These are phyloP conservation scores for Ceratosolen solmsi DNA, from an alignment of 1,140 invertebrate genomes.

Conservation along the genomic window DNA sequence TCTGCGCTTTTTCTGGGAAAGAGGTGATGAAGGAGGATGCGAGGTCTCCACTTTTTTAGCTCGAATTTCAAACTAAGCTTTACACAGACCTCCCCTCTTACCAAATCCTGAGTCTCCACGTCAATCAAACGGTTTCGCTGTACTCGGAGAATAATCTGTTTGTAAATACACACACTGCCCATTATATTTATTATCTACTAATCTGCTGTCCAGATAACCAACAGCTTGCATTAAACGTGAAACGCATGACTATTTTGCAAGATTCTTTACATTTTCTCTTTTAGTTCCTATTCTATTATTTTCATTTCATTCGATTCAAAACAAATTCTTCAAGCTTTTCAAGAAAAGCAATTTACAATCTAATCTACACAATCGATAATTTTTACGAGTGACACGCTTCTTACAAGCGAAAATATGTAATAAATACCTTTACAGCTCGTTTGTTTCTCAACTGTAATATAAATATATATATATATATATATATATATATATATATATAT, in stretches of 20 bases:
- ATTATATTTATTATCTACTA: slow-evolving; percentile 11
- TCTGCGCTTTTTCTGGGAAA: slow-evolving; percentile 36
- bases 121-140: slow-evolving; percentile 1
- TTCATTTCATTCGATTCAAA: neutral
- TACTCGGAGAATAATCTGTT: neutral
- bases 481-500: too few relatives aligned
- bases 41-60: slow-evolving; percentile 2
- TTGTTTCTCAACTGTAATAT: neutral
- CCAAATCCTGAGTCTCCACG: neutral
- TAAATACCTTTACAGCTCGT: neutral
- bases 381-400: neutral
- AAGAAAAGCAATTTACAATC: neutral
- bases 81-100: slow-evolving; percentile 4
- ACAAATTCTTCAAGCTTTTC: neutral
- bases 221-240: neutral
- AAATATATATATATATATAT: too few relatives aligned
- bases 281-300: neutral
- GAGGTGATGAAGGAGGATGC: neutral
- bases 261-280: neutral
- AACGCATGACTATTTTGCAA: neutral
- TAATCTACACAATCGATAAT: neutral
- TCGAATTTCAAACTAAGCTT: slow-evolving; percentile 18
- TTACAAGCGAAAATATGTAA: neutral
- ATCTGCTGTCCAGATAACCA: neutral
- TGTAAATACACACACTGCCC: neutral